phyloP scores from a whole-genome alignment of 2,113 vertebrate species.

The Cheilinus undulatus region DNA sequence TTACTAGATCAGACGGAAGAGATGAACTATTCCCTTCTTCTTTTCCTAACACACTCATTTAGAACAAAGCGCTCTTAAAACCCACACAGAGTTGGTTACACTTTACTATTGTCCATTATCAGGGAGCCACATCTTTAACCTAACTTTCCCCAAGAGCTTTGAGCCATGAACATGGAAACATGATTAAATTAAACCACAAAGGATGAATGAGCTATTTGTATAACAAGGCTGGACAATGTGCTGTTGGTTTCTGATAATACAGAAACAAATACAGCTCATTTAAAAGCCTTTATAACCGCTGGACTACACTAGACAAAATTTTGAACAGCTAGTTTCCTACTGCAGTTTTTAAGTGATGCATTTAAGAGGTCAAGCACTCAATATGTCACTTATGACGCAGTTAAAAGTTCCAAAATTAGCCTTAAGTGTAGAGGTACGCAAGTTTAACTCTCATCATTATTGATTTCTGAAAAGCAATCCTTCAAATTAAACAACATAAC shows the following conservation, averaged over 20 bases:
- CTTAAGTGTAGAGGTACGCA: too few relatives aligned
- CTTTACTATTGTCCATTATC: constrained; percentile 34
- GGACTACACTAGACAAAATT: background rate
- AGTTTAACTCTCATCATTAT: too few relatives aligned
- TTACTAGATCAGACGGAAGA: constrained; percentile 71
- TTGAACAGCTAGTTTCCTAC: background rate
- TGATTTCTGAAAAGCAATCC: too few relatives aligned
- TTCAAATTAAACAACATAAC: too few relatives aligned
- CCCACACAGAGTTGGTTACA: constrained; percentile 2
- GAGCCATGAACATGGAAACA: constrained; percentile 21
- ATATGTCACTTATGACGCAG: too few relatives aligned
- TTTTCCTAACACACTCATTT: constrained; percentile 36
- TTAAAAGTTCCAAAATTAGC: too few relatives aligned
- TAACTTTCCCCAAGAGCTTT: constrained; percentile 33
- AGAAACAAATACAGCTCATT: too few relatives aligned
- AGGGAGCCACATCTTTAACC: constrained; percentile 30
- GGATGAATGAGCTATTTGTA: constrained; percentile 33
- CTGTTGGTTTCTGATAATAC: too few relatives aligned
- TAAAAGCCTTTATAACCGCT: constrained; percentile 14
- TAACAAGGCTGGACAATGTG: constrained; percentile 17
- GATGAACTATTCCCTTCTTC: constrained; percentile 31
- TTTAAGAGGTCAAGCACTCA: background rate
- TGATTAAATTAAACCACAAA: constrained; percentile 46
- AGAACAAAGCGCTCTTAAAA: constrained; percentile 35
- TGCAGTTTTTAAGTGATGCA: background rate